Evolutionary conservation across 2,888 invertebrate species (phyloP).

Genomic region (Microplitis manilae): DNA sequence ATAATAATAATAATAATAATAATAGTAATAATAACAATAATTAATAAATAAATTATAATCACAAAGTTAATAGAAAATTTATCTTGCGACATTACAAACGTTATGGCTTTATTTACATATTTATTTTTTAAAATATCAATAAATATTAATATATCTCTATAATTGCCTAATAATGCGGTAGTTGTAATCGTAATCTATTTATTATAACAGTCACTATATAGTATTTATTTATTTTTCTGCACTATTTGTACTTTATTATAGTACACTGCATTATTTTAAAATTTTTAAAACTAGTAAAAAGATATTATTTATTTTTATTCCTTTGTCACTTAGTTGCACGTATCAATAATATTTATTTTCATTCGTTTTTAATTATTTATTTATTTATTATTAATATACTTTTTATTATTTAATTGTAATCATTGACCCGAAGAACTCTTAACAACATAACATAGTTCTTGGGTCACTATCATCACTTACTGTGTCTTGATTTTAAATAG

Average conservation of each 20-base stretch:
- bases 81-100: slow-evolving; percentile 43
- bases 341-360: slow-evolving; percentile 39
- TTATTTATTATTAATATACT: slow-evolving; percentile 50
- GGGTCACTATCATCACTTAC: slow-evolving; percentile 45
- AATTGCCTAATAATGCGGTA: slow-evolving; percentile 52
- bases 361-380: slow-evolving; percentile 44
- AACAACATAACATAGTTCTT: slow-evolving; percentile 70
- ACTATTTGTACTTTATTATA: slow-evolving; percentile 66
- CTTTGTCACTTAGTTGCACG: slow-evolving; percentile 27
- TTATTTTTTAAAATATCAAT: slow-evolving; percentile 39
- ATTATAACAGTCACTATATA: slow-evolving; percentile 47
- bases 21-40: background rate
- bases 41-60: background rate
- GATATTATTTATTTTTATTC: slow-evolving; percentile 52
- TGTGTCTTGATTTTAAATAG: background rate
- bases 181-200: slow-evolving; percentile 46
- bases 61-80: background rate
- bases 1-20: background rate
- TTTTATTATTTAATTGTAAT: slow-evolving; percentile 45
- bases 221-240: slow-evolving; percentile 54
- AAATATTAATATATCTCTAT: slow-evolving; percentile 49
- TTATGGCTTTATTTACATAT: slow-evolving; percentile 48
- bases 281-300: slow-evolving; percentile 60
- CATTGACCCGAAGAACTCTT: slow-evolving; percentile 67
- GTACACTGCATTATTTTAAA: slow-evolving; percentile 60